Percentiles rank a stretch among this genome's conserved stretches.
Evolutionary conservation across 1,140 invertebrate species (phyloP).

Genomic region (Centruroides vittatus): DNA sequence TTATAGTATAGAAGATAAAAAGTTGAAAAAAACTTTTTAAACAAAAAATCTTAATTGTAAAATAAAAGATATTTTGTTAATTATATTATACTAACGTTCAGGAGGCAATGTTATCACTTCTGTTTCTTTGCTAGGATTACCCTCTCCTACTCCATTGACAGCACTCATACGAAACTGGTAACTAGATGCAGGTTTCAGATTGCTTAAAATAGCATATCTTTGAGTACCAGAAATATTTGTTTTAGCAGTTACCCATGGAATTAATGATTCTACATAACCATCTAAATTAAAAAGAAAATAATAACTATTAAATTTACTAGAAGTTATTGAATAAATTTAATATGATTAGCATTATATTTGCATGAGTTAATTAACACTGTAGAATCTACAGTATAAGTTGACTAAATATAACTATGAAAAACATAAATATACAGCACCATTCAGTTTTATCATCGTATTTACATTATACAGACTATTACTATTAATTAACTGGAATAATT

Average conservation of each 20-base stretch:
- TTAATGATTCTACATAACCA: slow-evolving; percentile 11
- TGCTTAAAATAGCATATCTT: slow-evolving; percentile 62
- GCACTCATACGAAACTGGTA: slow-evolving; percentile 94
- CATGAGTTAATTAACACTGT: too few species aligned
- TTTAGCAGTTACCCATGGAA: slow-evolving; percentile 67
- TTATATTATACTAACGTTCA: slow-evolving; percentile 52
- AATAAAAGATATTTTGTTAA: too few species aligned
- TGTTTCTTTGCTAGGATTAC: slow-evolving; percentile 71
- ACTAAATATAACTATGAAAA: too few species aligned
- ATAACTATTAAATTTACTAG: neutral
- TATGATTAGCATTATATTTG: too few species aligned
- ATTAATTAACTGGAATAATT: too few species aligned
- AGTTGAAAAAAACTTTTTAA: too few species aligned
- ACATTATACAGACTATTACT: too few species aligned
- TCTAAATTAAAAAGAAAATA: neutral
- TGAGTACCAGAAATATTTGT: slow-evolving; percentile 66
- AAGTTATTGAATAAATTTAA: neutral
- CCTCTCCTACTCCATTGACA: slow-evolving; percentile 86
- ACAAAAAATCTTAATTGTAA: too few species aligned
- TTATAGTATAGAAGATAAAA: too few species aligned
- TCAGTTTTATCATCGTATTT: too few species aligned
- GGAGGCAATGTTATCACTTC: slow-evolving; percentile 76
- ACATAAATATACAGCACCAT: too few species aligned
- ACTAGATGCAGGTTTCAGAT: slow-evolving; percentile 80
- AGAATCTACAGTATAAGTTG: too few species aligned